Percentiles rank a stretch among this genome's conserved stretches.
These are phyloP conservation scores for Mechanitis mazaeus DNA, from an alignment of 2,888 invertebrate genomes.

Conservation along the genomic window DNA sequence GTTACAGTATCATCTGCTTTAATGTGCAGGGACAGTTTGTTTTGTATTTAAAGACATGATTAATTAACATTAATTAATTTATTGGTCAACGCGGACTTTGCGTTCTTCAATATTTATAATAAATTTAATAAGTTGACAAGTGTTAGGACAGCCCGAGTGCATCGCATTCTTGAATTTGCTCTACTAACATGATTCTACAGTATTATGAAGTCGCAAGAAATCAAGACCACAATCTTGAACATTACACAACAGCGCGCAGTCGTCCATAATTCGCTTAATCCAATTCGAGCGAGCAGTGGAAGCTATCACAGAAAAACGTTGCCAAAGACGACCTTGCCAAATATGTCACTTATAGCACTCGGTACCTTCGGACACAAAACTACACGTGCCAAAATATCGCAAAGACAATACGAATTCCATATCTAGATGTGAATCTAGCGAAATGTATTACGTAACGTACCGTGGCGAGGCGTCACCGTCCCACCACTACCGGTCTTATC, in stretches of 20 bases:
- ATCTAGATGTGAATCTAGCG: slow-evolving; percentile 9
- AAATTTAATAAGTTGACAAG: not conserved
- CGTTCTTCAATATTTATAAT: too few relatives aligned
- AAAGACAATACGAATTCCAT: slow-evolving; percentile 12
- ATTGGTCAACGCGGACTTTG: not conserved
- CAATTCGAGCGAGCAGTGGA: slow-evolving; percentile 11
- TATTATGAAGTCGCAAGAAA: slow-evolving; percentile 21
- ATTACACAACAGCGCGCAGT: slow-evolving; percentile 12
- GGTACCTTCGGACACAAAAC: slow-evolving; percentile 15
- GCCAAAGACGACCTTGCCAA: slow-evolving; percentile 20
- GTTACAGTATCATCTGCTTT: slow-evolving; percentile 15
- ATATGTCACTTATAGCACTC: slow-evolving; percentile 18
- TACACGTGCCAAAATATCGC: slow-evolving; percentile 12
- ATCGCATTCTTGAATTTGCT: not conserved
- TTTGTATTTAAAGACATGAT: not conserved
- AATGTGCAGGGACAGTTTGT: slow-evolving; percentile 12
- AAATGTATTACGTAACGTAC: slow-evolving; percentile 17
- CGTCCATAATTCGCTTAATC: slow-evolving; percentile 7
- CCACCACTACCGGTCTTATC: slow-evolving; percentile 12
- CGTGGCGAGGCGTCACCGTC: slow-evolving; percentile 1
- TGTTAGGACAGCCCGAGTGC: not conserved
- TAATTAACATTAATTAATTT: not conserved
- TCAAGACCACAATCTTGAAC: slow-evolving; percentile 13
- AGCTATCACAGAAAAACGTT: slow-evolving; percentile 10
- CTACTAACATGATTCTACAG: slow-evolving; percentile 8